Evolutionary conservation across 2,113 vertebrate genomes (phyloP).

Genomic region (Salvelinus namaycush): DNA sequence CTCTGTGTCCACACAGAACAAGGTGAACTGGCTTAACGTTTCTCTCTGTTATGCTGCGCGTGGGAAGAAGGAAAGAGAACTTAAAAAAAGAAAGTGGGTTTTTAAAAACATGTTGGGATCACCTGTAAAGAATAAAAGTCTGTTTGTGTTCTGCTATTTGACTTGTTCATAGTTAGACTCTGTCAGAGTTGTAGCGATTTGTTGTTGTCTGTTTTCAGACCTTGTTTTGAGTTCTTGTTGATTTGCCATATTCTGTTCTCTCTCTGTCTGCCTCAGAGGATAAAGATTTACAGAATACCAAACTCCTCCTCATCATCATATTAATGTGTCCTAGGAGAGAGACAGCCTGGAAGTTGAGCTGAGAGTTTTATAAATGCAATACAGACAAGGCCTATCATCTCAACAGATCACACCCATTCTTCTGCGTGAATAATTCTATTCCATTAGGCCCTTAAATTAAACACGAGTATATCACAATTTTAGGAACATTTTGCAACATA

Average conservation of each 20-base stretch:
- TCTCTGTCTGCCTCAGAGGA: conserved; percentile 49
- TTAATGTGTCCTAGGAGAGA: conserved; percentile 46
- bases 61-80: too few species aligned
- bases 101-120: too few species aligned
- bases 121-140: too few species aligned
- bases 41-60: too few species aligned
- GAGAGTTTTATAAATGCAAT: conserved; percentile 38
- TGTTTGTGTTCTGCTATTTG: too few species aligned
- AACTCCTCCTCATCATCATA: conserved; percentile 49
- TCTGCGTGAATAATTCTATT: conserved; percentile 43
- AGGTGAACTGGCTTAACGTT: too few species aligned
- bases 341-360: conserved; percentile 43
- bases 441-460: conserved; percentile 52
- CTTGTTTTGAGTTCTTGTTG: conserved; percentile 61
- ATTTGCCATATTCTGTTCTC: conserved; percentile 56
- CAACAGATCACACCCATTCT: conserved; percentile 11
- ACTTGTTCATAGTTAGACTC: conserved; percentile 57
- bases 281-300: conserved; percentile 59
- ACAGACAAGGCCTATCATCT: conserved; percentile 21
- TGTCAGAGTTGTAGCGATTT: conserved; percentile 57
- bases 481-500: conserved; percentile 36
- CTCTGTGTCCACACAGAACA: too few species aligned
- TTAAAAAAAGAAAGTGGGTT: too few species aligned
- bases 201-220: conserved; percentile 58
- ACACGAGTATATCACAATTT: conserved; percentile 28